Percentiles rank a stretch among this genome's conserved stretches.
These are phyloP conservation scores for Acronicta psi DNA, from an alignment of 2,888 invertebrate genomes.

Conservation along the genomic window DNA sequence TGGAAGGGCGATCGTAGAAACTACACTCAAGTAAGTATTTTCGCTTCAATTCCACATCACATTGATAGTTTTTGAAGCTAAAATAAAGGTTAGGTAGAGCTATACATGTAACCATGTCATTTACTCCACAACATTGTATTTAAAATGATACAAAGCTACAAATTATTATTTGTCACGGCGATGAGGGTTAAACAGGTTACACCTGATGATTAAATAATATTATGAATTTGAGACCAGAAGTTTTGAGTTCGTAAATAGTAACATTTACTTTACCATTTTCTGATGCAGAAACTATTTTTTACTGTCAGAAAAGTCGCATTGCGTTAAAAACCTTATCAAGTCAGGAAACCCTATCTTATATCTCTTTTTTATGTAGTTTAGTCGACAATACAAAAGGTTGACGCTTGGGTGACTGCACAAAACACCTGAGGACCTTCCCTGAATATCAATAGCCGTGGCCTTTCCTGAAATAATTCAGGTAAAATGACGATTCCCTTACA, in stretches of 20 bases:
- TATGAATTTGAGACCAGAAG: too few relatives aligned
- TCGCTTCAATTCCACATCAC: constrained; percentile 1
- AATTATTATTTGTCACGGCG: too few relatives aligned
- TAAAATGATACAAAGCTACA: too few relatives aligned
- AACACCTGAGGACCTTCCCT: constrained; percentile 41
- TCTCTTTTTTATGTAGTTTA: constrained; percentile 26
- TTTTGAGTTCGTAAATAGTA: too few relatives aligned
- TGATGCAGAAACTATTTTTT: not conserved
- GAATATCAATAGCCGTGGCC: constrained; percentile 41
- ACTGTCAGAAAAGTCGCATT: not conserved
- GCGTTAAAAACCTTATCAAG: not conserved
- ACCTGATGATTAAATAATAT: too few relatives aligned
- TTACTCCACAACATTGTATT: too few relatives aligned
- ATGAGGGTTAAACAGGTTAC: too few relatives aligned
- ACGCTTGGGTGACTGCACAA: constrained; percentile 21
- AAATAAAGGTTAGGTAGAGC: too few relatives aligned
- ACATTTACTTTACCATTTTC: not conserved
- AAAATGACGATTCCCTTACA: constrained; percentile 21
- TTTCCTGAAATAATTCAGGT: constrained; percentile 34
- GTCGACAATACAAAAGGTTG: constrained; percentile 28
- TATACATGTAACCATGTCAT: too few relatives aligned
- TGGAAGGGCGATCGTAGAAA: not conserved
- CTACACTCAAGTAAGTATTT: constrained; percentile 15
- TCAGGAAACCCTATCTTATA: constrained; percentile 9
- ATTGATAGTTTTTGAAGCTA: not conserved